Evolutionary conservation across 2,113 vertebrate species (phyloP), one percentile per base, ranked within the genome.

Genomic region (Neopipo cinnamomea): DNA sequence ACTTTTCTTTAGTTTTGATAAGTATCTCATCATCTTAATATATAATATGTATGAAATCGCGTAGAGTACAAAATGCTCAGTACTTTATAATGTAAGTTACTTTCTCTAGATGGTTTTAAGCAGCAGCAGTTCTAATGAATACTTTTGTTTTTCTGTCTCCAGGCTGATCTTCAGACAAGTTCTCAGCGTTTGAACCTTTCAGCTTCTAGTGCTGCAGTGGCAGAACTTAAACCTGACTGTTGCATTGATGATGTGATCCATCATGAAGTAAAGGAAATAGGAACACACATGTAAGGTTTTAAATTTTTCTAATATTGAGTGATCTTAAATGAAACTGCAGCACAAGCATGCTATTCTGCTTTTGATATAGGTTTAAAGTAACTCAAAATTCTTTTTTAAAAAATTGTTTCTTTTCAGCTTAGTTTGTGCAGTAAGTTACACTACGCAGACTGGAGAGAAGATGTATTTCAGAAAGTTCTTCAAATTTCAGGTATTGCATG

Each of bases 401-500:
- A 50, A 12, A 65, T 46, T 94, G 14, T 96, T 55, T 96, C 73
- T 97, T 98, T 98, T 90, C 98, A 99, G 99, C 95, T 98, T 99
- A 95, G 99, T 99, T 75, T 99, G 99, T 97, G 99, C 99, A 7
- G 99, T 99, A 95, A 99, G 99, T 96, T 99, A 99, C 75, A 99
- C 99, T 89, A 99, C 98, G 1, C 99, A 99, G 93, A 97, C 97
- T 14, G 99, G 99, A 96, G 99, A 99, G 97, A 99, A 99, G 97
- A 99, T 99, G 97, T 99, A 99, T 97, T 99, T 99, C 97, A 98
- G 99, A 85, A 99, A 99, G 96, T 99, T 99, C 98, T 99, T 99
- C 98, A 99, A 99, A 98, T 99, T 99, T 97, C 99, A 99, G 99
- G 99, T 99, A 98, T 83, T 90, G 24, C 20, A 10, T 63, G 15